These are phyloP conservation scores for Hestina assimilis DNA, from an alignment of 1,140 invertebrate genomes.

Conservation along the genomic window DNA sequence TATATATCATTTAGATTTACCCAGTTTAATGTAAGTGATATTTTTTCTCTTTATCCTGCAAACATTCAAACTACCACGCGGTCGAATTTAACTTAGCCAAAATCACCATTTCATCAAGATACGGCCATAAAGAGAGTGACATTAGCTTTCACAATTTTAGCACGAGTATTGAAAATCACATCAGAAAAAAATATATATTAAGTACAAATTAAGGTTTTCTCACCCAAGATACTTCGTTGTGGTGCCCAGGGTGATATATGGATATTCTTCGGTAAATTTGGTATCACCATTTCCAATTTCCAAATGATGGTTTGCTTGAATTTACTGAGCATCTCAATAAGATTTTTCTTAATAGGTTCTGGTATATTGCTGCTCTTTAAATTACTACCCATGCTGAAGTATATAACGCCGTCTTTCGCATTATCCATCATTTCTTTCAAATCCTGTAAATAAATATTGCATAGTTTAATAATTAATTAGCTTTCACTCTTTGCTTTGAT, in stretches of 20 bases:
- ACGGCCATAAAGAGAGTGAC: too few relatives aligned
- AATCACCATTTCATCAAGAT: too few relatives aligned
- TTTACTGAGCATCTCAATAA: slow-evolving; percentile 67
- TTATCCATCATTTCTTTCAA: slow-evolving; percentile 73
- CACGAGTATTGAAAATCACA: too few relatives aligned
- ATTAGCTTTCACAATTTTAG: too few relatives aligned
- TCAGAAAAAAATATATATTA: too few relatives aligned
- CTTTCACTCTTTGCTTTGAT: too few relatives aligned
- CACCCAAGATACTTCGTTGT: slow-evolving; percentile 80
- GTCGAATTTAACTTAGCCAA: too few relatives aligned
- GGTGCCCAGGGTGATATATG: slow-evolving; percentile 81
- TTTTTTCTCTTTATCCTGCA: too few relatives aligned
- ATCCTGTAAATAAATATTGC: slow-evolving; percentile 51
- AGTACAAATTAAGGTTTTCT: too few relatives aligned
- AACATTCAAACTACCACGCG: background rate
- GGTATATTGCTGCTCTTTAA: slow-evolving; percentile 63
- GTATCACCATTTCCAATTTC: slow-evolving; percentile 76
- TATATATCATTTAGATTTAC: too few relatives aligned
- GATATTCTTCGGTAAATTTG: slow-evolving; percentile 77
- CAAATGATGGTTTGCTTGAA: slow-evolving; percentile 75
- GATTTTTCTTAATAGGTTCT: slow-evolving; percentile 34
- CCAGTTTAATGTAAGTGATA: too few relatives aligned
- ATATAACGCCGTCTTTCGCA: slow-evolving; percentile 73
- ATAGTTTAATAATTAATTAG: background rate
- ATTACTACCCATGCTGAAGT: slow-evolving; percentile 79